These are phyloP conservation scores for Pituophis catenifer DNA, from an alignment of 2,113 vertebrate species.

Conservation along the genomic window DNA sequence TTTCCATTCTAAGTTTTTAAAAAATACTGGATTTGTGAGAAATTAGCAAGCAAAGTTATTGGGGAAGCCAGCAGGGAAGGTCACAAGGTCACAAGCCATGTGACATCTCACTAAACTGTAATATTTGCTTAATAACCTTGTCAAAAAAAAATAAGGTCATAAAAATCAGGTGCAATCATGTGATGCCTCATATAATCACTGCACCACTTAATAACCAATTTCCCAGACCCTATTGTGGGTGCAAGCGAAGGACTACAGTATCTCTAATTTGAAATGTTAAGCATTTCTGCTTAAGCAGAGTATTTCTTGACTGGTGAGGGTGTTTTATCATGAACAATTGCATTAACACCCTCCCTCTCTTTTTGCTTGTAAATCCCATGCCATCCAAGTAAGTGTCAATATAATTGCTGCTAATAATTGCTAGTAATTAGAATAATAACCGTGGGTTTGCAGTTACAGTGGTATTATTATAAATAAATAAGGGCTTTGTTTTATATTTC, in stretches of 20 bases:
- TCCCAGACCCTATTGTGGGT: background rate
- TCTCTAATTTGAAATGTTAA: background rate
- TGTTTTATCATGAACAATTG: background rate
- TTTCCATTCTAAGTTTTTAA: conserved; percentile 46
- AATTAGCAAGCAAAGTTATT: conserved; percentile 8
- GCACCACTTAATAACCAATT: background rate
- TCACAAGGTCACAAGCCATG: background rate
- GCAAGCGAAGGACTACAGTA: background rate
- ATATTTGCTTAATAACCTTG: background rate
- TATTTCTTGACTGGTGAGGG: background rate
- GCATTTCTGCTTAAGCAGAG: background rate
- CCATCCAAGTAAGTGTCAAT: background rate
- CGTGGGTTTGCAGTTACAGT: conserved; percentile 16
- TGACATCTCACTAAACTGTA: background rate
- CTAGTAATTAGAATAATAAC: background rate
- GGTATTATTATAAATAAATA: conserved; percentile 6
- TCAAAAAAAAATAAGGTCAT: background rate
- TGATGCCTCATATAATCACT: background rate
- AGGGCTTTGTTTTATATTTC: background rate
- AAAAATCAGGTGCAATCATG: background rate
- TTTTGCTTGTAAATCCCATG: background rate
- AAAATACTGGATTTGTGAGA: conserved; percentile 48
- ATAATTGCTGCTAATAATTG: background rate
- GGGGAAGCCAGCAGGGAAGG: background rate
- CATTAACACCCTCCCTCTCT: background rate